A percentile compares a stretch with the other conserved stretches of the same genome.
phyloP scores from a whole-genome alignment of 2,888 invertebrate genomes.

The Dusona sp. region DNA sequence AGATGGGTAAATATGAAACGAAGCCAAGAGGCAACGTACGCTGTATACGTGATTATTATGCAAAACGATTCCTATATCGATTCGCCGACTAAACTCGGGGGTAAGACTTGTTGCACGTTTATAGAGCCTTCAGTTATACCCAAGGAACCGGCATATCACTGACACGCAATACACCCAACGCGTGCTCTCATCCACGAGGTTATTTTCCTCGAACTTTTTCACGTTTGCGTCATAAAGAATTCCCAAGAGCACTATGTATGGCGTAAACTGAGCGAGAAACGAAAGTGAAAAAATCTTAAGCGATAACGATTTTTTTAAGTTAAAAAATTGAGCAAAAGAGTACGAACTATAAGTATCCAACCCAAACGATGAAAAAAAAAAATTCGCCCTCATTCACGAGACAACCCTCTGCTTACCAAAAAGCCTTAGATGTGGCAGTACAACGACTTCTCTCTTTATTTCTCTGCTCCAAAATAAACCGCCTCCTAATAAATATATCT shows the following conservation, averaged over 20 bases:
- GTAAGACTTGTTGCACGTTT: conserved; percentile 61
- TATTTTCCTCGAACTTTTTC: background rate
- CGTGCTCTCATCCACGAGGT: conserved; percentile 4
- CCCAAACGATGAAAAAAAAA: no score
- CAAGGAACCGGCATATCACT: background rate
- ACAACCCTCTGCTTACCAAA: no score
- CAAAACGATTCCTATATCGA: conserved; percentile 64
- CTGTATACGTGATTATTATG: conserved; percentile 56
- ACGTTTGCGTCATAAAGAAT: background rate
- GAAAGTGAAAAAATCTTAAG: background rate
- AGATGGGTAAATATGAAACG: background rate
- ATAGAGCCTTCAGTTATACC: conserved; percentile 19
- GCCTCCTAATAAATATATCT: no score
- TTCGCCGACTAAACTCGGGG: conserved; percentile 43
- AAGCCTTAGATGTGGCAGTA: no score
- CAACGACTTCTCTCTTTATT: no score
- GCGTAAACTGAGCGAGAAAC: background rate
- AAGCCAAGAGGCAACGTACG: conserved; percentile 9
- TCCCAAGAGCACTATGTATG: background rate
- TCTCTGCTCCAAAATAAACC: no score
- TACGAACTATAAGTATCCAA: background rate
- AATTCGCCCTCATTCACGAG: no score
- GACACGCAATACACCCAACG: background rate
- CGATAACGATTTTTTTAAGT: background rate
- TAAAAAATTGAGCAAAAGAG: background rate